These are phyloP conservation scores for Meleagris gallopavo DNA, from an alignment of 2,113 vertebrate species.

Conservation along the genomic window DNA sequence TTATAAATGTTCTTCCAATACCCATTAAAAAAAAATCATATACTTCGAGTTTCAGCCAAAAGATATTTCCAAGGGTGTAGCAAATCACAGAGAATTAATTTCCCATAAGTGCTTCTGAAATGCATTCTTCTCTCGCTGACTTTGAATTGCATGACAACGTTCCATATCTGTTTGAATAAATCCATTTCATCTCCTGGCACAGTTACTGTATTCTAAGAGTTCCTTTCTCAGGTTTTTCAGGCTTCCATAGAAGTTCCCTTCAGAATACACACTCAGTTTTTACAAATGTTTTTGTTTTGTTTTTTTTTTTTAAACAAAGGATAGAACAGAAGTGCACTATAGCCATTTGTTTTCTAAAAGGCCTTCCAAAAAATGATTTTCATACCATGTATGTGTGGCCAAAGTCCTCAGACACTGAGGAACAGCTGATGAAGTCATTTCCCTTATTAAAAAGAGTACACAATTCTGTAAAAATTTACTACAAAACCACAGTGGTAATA, in stretches of 20 bases:
- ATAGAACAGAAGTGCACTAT: background rate
- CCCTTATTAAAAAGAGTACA: background rate
- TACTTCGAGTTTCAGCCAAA: no score
- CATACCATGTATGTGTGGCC: background rate
- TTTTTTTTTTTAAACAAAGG: background rate
- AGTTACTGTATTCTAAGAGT: background rate
- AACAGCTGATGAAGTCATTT: background rate
- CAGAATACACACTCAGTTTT: background rate
- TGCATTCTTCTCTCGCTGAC: background rate
- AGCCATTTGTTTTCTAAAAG: conserved; percentile 4
- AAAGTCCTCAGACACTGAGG: background rate
- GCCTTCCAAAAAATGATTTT: background rate
- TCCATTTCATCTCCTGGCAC: background rate
- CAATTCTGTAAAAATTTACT: conserved; percentile 14
- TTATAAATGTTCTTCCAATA: background rate
- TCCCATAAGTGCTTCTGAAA: background rate
- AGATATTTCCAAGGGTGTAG: background rate
- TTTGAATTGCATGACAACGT: background rate
- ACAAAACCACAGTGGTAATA: conserved; percentile 48
- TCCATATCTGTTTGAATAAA: background rate
- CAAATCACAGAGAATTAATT: background rate
- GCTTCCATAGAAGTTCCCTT: conserved; percentile 26
- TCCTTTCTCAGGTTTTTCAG: conserved; percentile 10
- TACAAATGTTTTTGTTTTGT: background rate
- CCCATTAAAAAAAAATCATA: conserved; percentile 4